A percentile compares a stretch with the other conserved stretches of the same genome.
phyloP scores from a whole-genome alignment of 1,140 invertebrate species.

The Carposina sasakii region DNA sequence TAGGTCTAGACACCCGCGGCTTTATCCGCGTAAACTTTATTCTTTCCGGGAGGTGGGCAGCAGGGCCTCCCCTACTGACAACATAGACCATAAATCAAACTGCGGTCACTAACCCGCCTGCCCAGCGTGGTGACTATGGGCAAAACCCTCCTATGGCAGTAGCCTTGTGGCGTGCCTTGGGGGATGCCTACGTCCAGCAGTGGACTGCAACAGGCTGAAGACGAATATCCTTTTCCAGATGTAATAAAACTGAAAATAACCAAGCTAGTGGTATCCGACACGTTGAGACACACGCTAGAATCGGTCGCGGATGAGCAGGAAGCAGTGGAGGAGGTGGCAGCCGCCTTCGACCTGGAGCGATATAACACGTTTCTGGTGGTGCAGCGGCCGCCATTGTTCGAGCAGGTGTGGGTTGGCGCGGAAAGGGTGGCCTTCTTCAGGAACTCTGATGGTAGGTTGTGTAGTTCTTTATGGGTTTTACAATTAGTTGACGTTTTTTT shows the following conservation, averaged over 20 bases:
- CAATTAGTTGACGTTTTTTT: background rate
- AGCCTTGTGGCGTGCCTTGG: no score
- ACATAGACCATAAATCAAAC: no score
- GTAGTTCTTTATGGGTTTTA: background rate
- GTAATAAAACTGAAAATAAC: slow-evolving; percentile 49
- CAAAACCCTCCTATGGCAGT: no score
- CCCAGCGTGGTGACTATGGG: no score
- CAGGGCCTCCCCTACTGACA: no score
- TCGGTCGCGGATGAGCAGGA: slow-evolving; percentile 43
- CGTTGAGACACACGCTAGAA: slow-evolving; percentile 34
- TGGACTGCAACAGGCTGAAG: no score
- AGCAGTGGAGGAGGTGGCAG: slow-evolving; percentile 34
- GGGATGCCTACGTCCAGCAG: no score
- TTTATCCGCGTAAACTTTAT: no score
- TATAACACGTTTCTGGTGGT: slow-evolving; percentile 51
- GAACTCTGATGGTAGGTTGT: slow-evolving; percentile 40
- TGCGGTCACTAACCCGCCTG: no score
- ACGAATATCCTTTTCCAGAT: slow-evolving; percentile 39
- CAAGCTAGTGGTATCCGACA: slow-evolving; percentile 22
- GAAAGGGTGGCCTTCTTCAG: slow-evolving; percentile 55
- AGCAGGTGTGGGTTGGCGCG: slow-evolving; percentile 41
- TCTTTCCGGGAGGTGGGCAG: no score
- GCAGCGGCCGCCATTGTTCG: slow-evolving; percentile 42
- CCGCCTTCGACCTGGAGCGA: slow-evolving; percentile 23
- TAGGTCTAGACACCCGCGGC: no score